Evolutionary conservation across 2,113 vertebrate genomes (phyloP).

Genomic region (Hippolais icterina): DNA sequence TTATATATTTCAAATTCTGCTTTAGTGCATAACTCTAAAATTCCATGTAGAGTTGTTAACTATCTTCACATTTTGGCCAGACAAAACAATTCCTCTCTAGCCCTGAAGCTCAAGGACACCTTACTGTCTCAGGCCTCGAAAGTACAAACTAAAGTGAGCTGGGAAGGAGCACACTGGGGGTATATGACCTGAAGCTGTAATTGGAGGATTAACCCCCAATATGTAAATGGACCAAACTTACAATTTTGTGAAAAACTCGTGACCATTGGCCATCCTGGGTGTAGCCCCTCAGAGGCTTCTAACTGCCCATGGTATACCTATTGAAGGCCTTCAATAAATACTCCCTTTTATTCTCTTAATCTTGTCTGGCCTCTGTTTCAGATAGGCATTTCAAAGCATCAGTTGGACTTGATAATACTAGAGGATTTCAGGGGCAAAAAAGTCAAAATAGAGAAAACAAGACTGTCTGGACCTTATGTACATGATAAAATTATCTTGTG

Average conservation of each 20-base stretch:
- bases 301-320: background rate
- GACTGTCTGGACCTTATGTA: background rate
- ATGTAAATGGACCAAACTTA: background rate
- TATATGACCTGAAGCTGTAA: background rate
- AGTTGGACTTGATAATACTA: background rate
- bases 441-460: background rate
- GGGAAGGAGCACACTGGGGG: background rate
- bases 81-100: background rate
- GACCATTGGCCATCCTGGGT: background rate
- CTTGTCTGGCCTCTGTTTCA: background rate
- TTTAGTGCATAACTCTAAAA: background rate
- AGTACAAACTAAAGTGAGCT: too few species aligned
- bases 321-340: background rate
- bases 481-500: background rate
- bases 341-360: background rate
- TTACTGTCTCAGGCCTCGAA: background rate
- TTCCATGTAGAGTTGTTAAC: too few species aligned
- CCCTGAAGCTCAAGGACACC: background rate
- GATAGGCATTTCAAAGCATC: background rate
- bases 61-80: background rate
- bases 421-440: background rate
- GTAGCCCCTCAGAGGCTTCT: background rate
- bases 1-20: background rate
- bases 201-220: background rate
- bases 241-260: background rate